Conservation (phyloP, 92 coral and sea anemone species). For the Porites divaricata region DNA sequence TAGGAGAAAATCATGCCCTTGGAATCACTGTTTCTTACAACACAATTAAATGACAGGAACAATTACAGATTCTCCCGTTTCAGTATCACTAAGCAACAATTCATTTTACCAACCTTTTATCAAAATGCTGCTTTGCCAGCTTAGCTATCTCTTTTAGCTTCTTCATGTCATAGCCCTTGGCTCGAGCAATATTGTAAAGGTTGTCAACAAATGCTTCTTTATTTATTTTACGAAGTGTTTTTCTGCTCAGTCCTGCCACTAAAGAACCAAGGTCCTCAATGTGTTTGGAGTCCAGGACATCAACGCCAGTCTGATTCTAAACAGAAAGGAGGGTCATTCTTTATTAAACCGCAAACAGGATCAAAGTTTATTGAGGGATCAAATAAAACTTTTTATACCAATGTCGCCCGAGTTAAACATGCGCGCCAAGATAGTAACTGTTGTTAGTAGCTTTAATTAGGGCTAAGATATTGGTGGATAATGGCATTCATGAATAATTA, state of each 20-base stretch:
- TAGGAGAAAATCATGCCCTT: too few relatives aligned
- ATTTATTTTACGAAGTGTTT: slow-evolving; percentile 74
- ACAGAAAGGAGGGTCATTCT: background rate
- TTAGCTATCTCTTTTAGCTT: slow-evolving; percentile 81
- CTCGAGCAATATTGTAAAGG: slow-evolving; percentile 85
- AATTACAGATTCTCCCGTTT: background rate
- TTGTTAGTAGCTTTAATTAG: too few relatives aligned
- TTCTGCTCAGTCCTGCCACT: slow-evolving; percentile 85
- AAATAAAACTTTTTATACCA: background rate
- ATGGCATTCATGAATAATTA: too few relatives aligned
- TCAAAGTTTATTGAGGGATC: background rate
- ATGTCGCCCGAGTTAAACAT: background rate
- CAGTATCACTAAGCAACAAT: background rate
- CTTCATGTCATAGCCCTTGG: slow-evolving; percentile 75
- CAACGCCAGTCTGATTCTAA: slow-evolving; percentile 92
- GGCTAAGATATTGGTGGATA: too few relatives aligned
- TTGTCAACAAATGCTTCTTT: slow-evolving; percentile 89
- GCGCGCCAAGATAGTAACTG: too few relatives aligned
- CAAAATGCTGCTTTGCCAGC: slow-evolving; percentile 89
- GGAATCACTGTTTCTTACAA: too few relatives aligned
- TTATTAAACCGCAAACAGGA: background rate
- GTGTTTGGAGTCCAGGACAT: slow-evolving; percentile 73
- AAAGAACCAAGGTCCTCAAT: slow-evolving; percentile 91
- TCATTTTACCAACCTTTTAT: slow-evolving; percentile 60
- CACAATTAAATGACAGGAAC: too few relatives aligned